Base-by-base conservation (phyloP, 2,888 invertebrate species). In the Pandemis cinnamomeana region DNA sequence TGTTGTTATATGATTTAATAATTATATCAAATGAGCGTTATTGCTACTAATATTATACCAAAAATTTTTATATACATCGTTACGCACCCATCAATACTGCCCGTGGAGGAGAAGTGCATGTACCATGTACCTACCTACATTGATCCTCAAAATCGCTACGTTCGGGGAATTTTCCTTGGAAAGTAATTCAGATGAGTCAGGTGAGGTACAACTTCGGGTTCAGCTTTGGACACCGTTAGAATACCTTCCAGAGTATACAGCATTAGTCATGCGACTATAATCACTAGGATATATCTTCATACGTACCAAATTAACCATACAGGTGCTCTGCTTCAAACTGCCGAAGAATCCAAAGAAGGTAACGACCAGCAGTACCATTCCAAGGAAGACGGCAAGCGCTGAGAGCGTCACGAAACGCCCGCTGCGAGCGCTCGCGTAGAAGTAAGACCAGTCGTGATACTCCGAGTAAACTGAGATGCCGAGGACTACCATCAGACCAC, bases 331-430 rank as follows among this genome's bases (percentile, higher is more conserved):
- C 83, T 95, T 96, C 80, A 97, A 90, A 5, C 97, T 98, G 46
- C 98, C 98, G 80, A 97, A 96, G 89, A 97, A 98, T 46, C 98
- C 98, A 79, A 98, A 97, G 80, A 97, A 95, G 0, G 98, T 97
- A 13, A 98, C 95, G 68, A 98, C 89, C 80, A 98, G 95, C 67
- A 98, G 95, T 64, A 96, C 90, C 71, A 96, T 93, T 0, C 98
- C 98, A 55, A 97, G 95, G 13, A 96, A 95, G 27, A 98, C 96
- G 58, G 97, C 95, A 44, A 98, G 90, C 7, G 96, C 95, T 0
- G 98, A 97, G 0, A 97, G 97, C 0, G 97, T 96, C 80, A 96
- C 95, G 85, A 96, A 96, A 71, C 94, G 80, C 1, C 91, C 87
- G 53, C 82, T 82, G 77, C 83, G 87, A 4, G 87, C 84, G 66